These are phyloP conservation scores for Riptortus pedestris DNA, from an alignment of 1,140 invertebrate species.

Conservation along the genomic window DNA sequence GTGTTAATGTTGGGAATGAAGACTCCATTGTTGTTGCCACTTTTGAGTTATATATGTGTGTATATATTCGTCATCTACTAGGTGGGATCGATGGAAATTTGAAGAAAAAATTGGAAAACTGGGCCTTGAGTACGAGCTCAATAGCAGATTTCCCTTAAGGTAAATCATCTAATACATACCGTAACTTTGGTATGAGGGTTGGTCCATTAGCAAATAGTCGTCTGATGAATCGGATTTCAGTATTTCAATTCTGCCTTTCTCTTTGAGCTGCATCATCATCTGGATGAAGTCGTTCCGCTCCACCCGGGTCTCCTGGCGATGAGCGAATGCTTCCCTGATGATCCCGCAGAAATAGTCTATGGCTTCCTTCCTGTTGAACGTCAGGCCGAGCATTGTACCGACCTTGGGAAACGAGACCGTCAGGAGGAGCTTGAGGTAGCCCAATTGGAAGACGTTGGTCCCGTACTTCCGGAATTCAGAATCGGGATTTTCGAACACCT, in stretches of 20 bases:
- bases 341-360: slow-evolving; percentile 29
- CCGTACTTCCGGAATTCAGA: slow-evolving; percentile 37
- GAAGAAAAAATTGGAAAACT: too few relatives aligned
- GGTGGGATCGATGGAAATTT: too few relatives aligned
- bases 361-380: slow-evolving; percentile 20
- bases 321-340: slow-evolving; percentile 27
- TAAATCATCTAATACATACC: too few relatives aligned
- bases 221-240: not conserved
- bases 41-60: too few relatives aligned
- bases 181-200: too few relatives aligned
- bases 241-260: slow-evolving; percentile 20
- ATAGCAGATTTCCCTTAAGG: too few relatives aligned
- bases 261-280: slow-evolving; percentile 30
- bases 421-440: not conserved
- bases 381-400: slow-evolving; percentile 6
- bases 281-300: slow-evolving; percentile 33
- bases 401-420: slow-evolving; percentile 17
- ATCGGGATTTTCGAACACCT: slow-evolving; percentile 42
- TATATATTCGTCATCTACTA: too few relatives aligned
- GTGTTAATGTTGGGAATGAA: too few relatives aligned
- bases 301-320: slow-evolving; percentile 25
- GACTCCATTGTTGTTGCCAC: too few relatives aligned
- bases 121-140: too few relatives aligned
- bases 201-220: too few relatives aligned
- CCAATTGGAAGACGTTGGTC: slow-evolving; percentile 36